phyloP scores from a whole-genome alignment of 2,113 vertebrate genomes.

The Numenius arquata region DNA sequence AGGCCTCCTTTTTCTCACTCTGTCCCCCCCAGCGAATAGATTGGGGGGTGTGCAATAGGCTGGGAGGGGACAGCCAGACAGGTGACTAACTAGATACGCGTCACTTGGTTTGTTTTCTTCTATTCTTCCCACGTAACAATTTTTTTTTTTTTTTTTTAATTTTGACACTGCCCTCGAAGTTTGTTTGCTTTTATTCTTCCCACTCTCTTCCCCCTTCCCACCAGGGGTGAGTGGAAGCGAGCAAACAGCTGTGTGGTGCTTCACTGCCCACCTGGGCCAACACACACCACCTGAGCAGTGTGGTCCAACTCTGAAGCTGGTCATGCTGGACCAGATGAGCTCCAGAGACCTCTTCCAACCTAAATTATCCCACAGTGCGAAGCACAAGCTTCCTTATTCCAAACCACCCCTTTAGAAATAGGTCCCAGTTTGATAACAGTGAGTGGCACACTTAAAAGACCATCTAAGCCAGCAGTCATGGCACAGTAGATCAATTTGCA shows the following conservation, averaged over 20 bases:
- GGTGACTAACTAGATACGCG: neutral
- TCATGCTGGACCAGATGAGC: neutral
- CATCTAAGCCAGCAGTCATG: neutral
- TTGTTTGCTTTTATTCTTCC: neutral
- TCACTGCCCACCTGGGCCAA: no score
- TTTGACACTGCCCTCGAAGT: neutral
- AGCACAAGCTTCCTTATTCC: neutral
- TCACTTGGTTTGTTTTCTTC: neutral
- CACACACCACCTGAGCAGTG: fast-evolving
- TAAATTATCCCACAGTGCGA: no score
- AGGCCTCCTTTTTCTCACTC: neutral
- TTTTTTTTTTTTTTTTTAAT: neutral
- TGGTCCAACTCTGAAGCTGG: neutral
- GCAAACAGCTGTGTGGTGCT: neutral
- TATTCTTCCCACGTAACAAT: neutral
- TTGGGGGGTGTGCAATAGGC: neutral
- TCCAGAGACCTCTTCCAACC: neutral
- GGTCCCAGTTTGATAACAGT: neutral
- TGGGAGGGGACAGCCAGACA: neutral
- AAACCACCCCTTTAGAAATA: neutral
- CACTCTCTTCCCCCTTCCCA: neutral
- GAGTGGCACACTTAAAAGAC: neutral
- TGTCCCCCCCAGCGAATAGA: neutral
- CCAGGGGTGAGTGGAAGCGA: fast-evolving
- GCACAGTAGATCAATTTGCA: neutral